These are phyloP conservation scores for Oreotrochilus melanogaster DNA, from an alignment of 2,113 vertebrate species.

Conservation along the genomic window DNA sequence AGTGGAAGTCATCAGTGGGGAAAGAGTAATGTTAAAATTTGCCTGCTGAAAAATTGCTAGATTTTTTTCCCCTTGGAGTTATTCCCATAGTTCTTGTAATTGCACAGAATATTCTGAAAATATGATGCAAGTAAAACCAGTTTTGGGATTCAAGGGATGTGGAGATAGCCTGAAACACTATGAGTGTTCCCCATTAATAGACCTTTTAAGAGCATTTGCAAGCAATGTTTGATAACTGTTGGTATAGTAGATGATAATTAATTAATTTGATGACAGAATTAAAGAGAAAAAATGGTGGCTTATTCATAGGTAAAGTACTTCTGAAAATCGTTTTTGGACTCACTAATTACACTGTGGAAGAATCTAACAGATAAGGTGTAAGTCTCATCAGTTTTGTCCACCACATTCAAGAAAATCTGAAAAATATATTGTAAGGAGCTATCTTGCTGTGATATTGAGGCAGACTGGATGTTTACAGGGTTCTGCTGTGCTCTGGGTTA, in stretches of 20 bases:
- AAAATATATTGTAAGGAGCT: not conserved
- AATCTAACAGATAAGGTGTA: not conserved
- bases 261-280: not conserved
- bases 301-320: not conserved
- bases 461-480: not conserved
- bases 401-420: not conserved
- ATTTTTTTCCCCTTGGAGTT: not conserved
- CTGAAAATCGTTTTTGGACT: not conserved
- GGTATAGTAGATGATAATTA: not conserved
- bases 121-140: not conserved
- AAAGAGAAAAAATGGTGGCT: not conserved
- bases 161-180: not conserved
- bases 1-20: not conserved
- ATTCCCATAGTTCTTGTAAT: not conserved
- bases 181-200: not conserved
- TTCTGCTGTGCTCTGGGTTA: not conserved
- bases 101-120: not conserved
- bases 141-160: not conserved
- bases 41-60: not conserved
- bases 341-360: not conserved
- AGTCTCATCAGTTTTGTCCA: not conserved
- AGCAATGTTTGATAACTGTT: not conserved
- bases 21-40: not conserved
- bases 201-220: not conserved
- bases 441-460: not conserved